Conservation (phyloP, 2,888 invertebrate genomes). For the Cheilosia variabilis region DNA sequence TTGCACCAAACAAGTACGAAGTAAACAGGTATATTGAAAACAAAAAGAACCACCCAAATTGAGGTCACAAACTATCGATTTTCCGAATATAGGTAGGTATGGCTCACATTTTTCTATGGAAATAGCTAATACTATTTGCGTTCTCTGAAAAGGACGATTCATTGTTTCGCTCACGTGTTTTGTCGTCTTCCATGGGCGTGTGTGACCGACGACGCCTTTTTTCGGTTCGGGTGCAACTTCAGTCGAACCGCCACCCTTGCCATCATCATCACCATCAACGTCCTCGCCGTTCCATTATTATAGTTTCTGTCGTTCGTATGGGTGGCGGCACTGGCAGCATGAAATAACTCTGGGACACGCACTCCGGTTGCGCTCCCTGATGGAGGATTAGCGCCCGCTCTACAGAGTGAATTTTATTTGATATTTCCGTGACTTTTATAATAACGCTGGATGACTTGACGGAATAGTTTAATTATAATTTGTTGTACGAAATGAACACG, state of each 20-base stretch:
- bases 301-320: conserved; percentile 39
- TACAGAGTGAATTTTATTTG: conserved; percentile 78
- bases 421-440: conserved; percentile 79
- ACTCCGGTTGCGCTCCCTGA: conserved; percentile 15
- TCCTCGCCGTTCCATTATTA: conserved; percentile 18
- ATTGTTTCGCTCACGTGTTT: conserved; percentile 50
- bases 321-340: conserved; percentile 31
- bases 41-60: conserved; percentile 25
- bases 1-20: not conserved
- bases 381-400: conserved; percentile 12
- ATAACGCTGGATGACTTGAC: conserved; percentile 59
- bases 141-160: conserved; percentile 37
- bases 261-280: conserved; percentile 34
- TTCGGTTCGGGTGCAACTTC: conserved; percentile 31
- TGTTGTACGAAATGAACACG: conserved; percentile 39
- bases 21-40: not conserved
- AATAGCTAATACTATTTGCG: conserved; percentile 30
- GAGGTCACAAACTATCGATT: conserved; percentile 69
- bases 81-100: conserved; percentile 15
- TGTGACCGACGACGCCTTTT: conserved; percentile 32
- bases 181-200: not conserved
- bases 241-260: conserved; percentile 8
- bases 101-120: conserved; percentile 15
- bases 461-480: conserved; percentile 67
- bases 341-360: conserved; percentile 58